phyloP scores from a whole-genome alignment of 37 sponge, comb jelly and placozoan species.

The Bolinopsis microptera region DNA sequence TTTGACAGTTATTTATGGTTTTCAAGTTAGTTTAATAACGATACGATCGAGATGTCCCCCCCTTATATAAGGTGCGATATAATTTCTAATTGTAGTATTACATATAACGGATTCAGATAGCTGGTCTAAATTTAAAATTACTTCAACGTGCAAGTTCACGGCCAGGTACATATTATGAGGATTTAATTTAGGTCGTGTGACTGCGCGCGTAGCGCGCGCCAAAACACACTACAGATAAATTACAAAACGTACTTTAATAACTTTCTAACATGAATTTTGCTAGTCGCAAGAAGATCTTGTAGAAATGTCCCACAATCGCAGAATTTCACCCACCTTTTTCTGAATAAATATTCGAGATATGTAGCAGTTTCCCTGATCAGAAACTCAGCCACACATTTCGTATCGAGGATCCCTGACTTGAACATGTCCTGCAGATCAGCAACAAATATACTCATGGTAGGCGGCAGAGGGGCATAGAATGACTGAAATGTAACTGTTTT shows the following conservation, averaged over 20 bases:
- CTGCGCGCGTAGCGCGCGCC: constrained; percentile 23
- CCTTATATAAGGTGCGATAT: too few relatives aligned
- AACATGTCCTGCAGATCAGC: constrained; percentile 88
- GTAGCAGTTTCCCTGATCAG: constrained; percentile 69
- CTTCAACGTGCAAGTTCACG: too few relatives aligned
- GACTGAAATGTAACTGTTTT: constrained; percentile 16
- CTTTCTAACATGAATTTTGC: neutral
- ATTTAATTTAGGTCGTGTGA: neutral
- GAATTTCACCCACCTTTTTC: constrained; percentile 69
- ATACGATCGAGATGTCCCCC: too few relatives aligned
- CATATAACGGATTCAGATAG: too few relatives aligned
- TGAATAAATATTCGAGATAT: constrained; percentile 84
- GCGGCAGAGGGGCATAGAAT: constrained; percentile 76
- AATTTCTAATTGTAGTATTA: too few relatives aligned
- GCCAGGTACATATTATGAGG: too few relatives aligned
- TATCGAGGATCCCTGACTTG: constrained; percentile 80
- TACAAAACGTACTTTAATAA: neutral
- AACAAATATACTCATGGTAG: constrained; percentile 67
- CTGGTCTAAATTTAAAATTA: too few relatives aligned
- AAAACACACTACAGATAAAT: constrained; percentile 23
- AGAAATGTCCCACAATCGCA: constrained; percentile 15
- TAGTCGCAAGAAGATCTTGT: neutral
- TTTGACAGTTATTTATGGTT: too few relatives aligned
- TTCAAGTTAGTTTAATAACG: too few relatives aligned
- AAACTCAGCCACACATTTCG: constrained; percentile 79